phyloP scores from a whole-genome alignment of 92 coral and sea anemone species.

The Micromussa lordhowensis region DNA sequence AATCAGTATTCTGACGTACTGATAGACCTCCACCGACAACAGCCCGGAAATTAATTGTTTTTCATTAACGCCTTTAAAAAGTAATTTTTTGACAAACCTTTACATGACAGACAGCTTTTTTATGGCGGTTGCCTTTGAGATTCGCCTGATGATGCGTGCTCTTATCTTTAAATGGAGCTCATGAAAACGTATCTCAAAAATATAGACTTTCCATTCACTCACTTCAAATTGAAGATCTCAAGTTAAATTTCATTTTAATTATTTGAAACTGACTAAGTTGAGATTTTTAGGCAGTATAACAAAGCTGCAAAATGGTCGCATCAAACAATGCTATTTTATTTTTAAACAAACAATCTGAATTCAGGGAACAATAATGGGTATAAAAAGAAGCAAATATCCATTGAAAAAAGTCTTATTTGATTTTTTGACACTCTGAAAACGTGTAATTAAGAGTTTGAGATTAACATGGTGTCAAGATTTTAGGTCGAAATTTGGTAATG shows the following conservation, averaged over 20 bases:
- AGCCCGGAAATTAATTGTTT: background rate
- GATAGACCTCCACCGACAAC: conserved; percentile 4
- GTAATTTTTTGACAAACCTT: background rate
- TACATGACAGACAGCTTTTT: background rate
- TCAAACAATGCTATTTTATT: background rate
- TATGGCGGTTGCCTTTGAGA: background rate
- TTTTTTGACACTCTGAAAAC: background rate
- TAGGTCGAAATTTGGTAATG: conserved; percentile 28
- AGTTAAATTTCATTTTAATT: background rate
- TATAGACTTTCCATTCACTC: background rate
- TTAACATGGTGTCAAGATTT: background rate
- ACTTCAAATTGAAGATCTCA: background rate
- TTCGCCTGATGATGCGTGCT: background rate
- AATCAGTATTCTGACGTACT: background rate
- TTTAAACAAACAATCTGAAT: background rate
- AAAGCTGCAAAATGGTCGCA: background rate
- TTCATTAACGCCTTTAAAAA: background rate
- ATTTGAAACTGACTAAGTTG: background rate
- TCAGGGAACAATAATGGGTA: background rate
- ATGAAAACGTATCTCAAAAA: background rate
- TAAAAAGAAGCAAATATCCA: background rate
- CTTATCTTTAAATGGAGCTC: background rate
- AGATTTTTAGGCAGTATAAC: background rate
- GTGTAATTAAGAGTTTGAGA: background rate
- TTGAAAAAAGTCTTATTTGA: background rate